These are phyloP conservation scores for Mechanitis mazaeus DNA, from an alignment of 2,888 invertebrate species.

Conservation along the genomic window DNA sequence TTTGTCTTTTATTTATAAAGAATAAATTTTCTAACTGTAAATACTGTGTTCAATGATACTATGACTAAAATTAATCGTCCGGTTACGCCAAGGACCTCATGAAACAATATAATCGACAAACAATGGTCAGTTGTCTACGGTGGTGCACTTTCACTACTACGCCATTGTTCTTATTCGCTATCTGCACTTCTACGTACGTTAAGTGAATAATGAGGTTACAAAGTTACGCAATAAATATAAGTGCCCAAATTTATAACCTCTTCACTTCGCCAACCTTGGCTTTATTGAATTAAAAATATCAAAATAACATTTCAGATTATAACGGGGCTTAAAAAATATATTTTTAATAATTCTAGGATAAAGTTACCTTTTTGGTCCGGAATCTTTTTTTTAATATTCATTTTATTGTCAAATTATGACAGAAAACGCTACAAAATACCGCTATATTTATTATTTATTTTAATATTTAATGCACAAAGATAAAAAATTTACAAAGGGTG, in stretches of 20 bases:
- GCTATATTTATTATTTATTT: too few species aligned
- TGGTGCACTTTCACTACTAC: slow-evolving; percentile 68
- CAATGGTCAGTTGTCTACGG: slow-evolving; percentile 57
- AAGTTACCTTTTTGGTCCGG: too few species aligned
- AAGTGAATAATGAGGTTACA: slow-evolving; percentile 40
- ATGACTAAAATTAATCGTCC: slow-evolving; percentile 36
- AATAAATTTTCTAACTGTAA: too few species aligned
- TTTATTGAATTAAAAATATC: not conserved
- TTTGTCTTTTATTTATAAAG: too few species aligned
- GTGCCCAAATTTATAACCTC: not conserved
- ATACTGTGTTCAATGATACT: slow-evolving; percentile 24
- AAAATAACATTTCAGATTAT: not conserved
- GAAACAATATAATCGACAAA: slow-evolving; percentile 65
- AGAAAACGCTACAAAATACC: too few species aligned
- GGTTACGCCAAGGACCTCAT: slow-evolving; percentile 64
- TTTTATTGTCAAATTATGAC: too few species aligned
- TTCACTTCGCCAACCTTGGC: not conserved
- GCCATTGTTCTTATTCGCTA: slow-evolving; percentile 63
- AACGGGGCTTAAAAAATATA: not conserved
- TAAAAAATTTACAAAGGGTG: too few species aligned
- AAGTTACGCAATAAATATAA: slow-evolving; percentile 47
- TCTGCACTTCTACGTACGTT: slow-evolving; percentile 46
- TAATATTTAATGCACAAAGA: too few species aligned
- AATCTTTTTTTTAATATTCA: too few species aligned
- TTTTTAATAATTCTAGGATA: too few species aligned